Evolutionary conservation across 2,888 invertebrate genomes (phyloP).

Genomic region (Ligdia adustata): DNA sequence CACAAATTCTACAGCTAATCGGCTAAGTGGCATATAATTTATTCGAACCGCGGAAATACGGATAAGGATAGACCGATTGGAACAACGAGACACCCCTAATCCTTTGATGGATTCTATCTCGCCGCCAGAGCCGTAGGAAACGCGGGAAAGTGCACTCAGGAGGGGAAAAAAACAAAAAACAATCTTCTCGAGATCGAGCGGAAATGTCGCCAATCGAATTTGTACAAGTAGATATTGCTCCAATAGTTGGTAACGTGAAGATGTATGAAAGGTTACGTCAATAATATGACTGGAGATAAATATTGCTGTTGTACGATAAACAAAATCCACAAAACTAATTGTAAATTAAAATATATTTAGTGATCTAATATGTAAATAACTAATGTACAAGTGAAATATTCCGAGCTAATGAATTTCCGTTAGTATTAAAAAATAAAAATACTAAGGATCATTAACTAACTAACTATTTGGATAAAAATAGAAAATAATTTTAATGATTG

Average conservation of each 20-base stretch:
- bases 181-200: slow-evolving; percentile 27
- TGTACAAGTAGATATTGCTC: slow-evolving; percentile 6
- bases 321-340: too few species aligned
- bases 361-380: too few species aligned
- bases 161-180: slow-evolving; percentile 62
- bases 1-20: slow-evolving; percentile 22
- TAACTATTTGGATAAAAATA: too few species aligned
- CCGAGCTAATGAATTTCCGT: too few species aligned
- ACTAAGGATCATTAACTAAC: too few species aligned
- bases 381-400: too few species aligned
- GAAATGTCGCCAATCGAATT: slow-evolving; percentile 23
- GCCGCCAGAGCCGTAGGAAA: slow-evolving; percentile 50
- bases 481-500: too few species aligned
- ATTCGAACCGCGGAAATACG: slow-evolving; percentile 72
- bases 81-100: slow-evolving; percentile 69
- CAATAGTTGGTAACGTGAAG: slow-evolving; percentile 3
- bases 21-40: slow-evolving; percentile 76
- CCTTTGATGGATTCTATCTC: slow-evolving; percentile 78
- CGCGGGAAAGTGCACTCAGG: slow-evolving; percentile 69
- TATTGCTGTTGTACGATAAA: too few species aligned
- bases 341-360: too few species aligned
- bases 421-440: too few species aligned
- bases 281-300: neutral
- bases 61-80: slow-evolving; percentile 60
- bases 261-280: neutral